A percentile compares a stretch with the other conserved stretches of the same genome.
Conservation (phyloP, 2,888 invertebrate genomes). For the Meliscaeva auricollis region DNA sequence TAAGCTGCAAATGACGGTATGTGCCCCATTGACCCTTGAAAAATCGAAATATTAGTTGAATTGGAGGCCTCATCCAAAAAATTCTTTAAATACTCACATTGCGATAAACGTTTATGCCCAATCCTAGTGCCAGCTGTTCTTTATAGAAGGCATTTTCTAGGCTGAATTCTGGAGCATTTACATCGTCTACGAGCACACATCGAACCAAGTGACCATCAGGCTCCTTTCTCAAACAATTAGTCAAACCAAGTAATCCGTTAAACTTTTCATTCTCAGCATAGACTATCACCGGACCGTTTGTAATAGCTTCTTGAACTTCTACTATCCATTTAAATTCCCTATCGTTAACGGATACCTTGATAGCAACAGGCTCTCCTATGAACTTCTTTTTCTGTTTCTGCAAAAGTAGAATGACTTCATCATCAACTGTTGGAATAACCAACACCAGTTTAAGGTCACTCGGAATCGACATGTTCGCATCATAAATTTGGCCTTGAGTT, state of each 20-base stretch:
- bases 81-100: slow-evolving; percentile 82
- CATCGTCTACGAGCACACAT: slow-evolving; percentile 88
- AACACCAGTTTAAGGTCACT: slow-evolving; percentile 79
- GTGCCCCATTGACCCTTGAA: slow-evolving; percentile 87
- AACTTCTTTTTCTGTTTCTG: slow-evolving; percentile 78
- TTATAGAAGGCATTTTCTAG: slow-evolving; percentile 87
- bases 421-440: slow-evolving; percentile 79
- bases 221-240: slow-evolving; percentile 93
- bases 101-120: slow-evolving; percentile 91
- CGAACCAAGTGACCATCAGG: slow-evolving; percentile 88
- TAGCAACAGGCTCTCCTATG: slow-evolving; percentile 75
- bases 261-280: slow-evolving; percentile 88
- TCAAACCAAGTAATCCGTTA: slow-evolving; percentile 94
- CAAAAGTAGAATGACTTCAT: slow-evolving; percentile 80
- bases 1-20: slow-evolving; percentile 91
- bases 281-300: slow-evolving; percentile 85
- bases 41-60: neutral
- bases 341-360: slow-evolving; percentile 80
- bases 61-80: neutral
- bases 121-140: slow-evolving; percentile 88
- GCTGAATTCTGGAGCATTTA: slow-evolving; percentile 88
- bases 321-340: slow-evolving; percentile 81
- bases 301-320: slow-evolving; percentile 79
- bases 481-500: slow-evolving; percentile 78
- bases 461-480: slow-evolving; percentile 81